These are phyloP conservation scores for Cololabis saira DNA, from an alignment of 2,113 vertebrate species.

Conservation along the genomic window DNA sequence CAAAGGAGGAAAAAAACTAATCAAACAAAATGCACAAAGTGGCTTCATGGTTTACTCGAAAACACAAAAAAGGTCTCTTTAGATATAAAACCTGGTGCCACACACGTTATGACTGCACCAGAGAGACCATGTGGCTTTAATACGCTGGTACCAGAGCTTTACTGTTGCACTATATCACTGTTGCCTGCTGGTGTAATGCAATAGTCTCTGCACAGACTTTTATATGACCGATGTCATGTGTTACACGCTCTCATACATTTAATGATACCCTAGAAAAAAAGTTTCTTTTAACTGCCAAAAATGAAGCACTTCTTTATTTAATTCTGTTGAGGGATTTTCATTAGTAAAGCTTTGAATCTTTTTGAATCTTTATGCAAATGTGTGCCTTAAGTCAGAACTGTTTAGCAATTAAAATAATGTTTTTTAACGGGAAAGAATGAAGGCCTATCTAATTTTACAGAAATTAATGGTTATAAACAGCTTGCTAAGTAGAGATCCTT, in stretches of 20 bases:
- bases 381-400: not conserved
- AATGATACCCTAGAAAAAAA: not conserved
- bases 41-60: no score
- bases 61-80: not conserved
- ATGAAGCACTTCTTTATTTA: not conserved
- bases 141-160: constrained; percentile 25
- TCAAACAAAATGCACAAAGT: no score
- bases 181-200: no score
- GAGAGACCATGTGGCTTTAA: constrained; percentile 37
- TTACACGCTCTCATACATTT: constrained; percentile 29
- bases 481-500: not conserved
- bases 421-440: constrained; percentile 2
- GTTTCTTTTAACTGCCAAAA: not conserved
- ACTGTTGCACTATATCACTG: no score
- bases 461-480: not conserved
- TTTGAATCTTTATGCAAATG: constrained; percentile 2
- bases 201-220: constrained; percentile 25
- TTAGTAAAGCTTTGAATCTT: constrained; percentile 1
- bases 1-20: not conserved
- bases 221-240: constrained; percentile 34
- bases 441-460: not conserved
- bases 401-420: not conserved
- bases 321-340: not conserved
- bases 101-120: constrained; percentile 20
- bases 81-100: constrained; percentile 20